Evolutionary conservation across 2,797 vertebrate genomes (phyloP), one percentile per base, ranked within the genome.

Genomic region (Caiman crocodilus): DNA sequence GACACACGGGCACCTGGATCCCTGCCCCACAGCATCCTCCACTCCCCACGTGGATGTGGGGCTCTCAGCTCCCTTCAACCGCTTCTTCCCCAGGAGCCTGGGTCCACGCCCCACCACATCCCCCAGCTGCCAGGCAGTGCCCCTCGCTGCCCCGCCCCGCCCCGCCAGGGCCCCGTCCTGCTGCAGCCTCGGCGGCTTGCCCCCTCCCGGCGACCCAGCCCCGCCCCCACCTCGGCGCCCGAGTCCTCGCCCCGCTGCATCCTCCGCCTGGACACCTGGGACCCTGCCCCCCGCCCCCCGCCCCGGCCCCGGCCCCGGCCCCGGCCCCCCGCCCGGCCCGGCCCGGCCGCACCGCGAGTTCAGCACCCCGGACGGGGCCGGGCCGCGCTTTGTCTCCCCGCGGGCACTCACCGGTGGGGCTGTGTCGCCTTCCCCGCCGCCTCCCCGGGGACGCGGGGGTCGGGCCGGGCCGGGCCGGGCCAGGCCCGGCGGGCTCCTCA

Each of bases 281-380:
- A 14, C 64, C 58, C 88, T 82, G 90, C 83, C 73, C 2, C 57
- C 64, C 78, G 90, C 83, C 73, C 2, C 57, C 64, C 78, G 71
- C 94, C 95, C 95, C 90, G 94, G 88, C 93, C 88, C 8, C 18
- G 71, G 42, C 56, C 94, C 94, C 59, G 94, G 89, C 81, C 85
- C 63, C n/a, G 77, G 86, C 88, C 90, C 93, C 94, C 90, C 20
- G 11, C 50, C 7, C 30, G 14, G 16, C 35, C 28, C 69, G 14
- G 7, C 28, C 28, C 4, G 18, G 28, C 87, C 95, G 92, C 89
- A 26, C 90, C 87, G 89, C 71, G 58, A 55, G 93, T 81, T 92
- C 96, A 93, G 97, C 95, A 96, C 94, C 90, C 80, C 11, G 91
- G 90, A 96, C 96, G 93, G 91, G 77, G 90, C 84, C 84, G 82